Evolutionary conservation across 2,797 vertebrate genomes (phyloP).

Genomic region (Cyclura pinguis): DNA sequence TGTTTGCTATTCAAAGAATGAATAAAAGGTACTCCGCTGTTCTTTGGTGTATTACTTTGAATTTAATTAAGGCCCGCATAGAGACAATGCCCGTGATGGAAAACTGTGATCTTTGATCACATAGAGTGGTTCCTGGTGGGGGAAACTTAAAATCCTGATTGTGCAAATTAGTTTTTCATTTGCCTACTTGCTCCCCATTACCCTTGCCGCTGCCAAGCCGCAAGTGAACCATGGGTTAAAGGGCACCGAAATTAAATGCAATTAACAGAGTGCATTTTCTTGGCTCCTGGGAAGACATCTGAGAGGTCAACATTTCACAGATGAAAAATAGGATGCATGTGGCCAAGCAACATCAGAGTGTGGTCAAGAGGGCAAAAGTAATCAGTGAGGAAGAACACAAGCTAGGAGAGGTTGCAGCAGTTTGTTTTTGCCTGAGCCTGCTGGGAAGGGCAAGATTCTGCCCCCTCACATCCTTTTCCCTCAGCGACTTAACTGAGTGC

Average conservation of each 20-base stretch:
- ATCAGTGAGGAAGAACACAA: no score
- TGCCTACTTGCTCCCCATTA: background rate
- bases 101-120: background rate
- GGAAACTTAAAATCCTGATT: background rate
- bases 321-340: no score
- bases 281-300: no score
- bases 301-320: no score
- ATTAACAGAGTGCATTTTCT: background rate
- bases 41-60: constrained; percentile 52
- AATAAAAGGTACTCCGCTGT: constrained; percentile 29
- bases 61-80: constrained; percentile 38
- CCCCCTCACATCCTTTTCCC: no score
- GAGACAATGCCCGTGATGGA: constrained; percentile 14
- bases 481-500: no score
- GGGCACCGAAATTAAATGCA: background rate
- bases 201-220: background rate
- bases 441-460: no score
- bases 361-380: no score
- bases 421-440: no score
- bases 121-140: background rate
- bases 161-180: background rate
- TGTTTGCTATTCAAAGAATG: constrained; percentile 70
- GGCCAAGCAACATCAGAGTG: no score
- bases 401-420: no score
- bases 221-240: background rate